phyloP scores from a whole-genome alignment of 2,888 invertebrate genomes.

The Gibbula magus region DNA sequence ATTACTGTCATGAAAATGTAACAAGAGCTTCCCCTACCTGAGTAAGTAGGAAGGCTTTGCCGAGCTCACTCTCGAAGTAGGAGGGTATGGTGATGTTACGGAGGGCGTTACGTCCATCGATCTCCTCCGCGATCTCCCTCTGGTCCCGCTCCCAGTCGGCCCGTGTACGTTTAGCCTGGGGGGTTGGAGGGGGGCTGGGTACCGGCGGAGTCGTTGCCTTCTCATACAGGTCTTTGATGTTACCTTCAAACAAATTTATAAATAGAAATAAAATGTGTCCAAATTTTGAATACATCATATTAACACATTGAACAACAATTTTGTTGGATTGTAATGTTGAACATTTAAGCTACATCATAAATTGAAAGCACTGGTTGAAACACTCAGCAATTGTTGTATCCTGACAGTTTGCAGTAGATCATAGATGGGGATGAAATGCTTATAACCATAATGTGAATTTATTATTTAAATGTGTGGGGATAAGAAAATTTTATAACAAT shows the following conservation, averaged over 20 bases:
- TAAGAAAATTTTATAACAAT: no score
- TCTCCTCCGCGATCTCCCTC: constrained; percentile 66
- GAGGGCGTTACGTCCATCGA: constrained; percentile 59
- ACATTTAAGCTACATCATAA: no score
- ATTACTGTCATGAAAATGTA: no score
- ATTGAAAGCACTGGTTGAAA: no score
- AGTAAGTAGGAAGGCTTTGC: constrained; percentile 70
- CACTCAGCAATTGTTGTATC: no score
- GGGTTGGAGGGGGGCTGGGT: constrained; percentile 68
- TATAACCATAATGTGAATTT: no score
- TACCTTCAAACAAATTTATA: constrained; percentile 44
- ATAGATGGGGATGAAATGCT: no score
- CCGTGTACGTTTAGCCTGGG: constrained; percentile 65
- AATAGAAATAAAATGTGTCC: background rate
- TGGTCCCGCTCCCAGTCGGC: constrained; percentile 72
- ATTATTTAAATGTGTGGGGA: no score
- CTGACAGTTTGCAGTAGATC: no score
- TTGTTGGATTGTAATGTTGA: no score
- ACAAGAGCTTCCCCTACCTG: constrained; percentile 51
- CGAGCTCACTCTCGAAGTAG: constrained; percentile 74
- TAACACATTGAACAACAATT: no score
- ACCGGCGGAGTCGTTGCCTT: constrained; percentile 62
- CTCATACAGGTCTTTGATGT: constrained; percentile 69
- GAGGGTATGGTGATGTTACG: constrained; percentile 66
- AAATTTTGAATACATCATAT: no score